Percentiles rank a stretch among this genome's conserved stretches.
phyloP scores from a whole-genome alignment of 2,797 vertebrate genomes.

The Anguilla marmorata region DNA sequence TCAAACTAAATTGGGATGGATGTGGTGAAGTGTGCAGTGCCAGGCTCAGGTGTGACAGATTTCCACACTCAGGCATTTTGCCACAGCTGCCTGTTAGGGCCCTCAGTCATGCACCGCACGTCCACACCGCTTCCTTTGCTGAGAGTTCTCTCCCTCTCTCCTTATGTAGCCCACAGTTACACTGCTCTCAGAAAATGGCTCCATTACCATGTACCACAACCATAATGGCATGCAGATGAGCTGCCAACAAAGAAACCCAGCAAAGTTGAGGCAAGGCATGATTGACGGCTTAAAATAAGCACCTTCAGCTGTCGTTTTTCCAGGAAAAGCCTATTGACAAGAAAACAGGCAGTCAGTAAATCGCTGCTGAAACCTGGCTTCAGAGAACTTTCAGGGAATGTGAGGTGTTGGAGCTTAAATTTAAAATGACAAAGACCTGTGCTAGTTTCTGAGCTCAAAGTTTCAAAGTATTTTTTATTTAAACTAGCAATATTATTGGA shows the following conservation, averaged over 20 bases:
- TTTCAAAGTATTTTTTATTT: slow-evolving; percentile 17
- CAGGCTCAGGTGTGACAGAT: background rate
- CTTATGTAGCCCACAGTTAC: slow-evolving; percentile 60
- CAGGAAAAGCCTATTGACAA: slow-evolving; percentile 22
- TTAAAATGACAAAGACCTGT: slow-evolving; percentile 13
- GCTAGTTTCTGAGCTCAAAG: background rate
- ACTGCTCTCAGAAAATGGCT: slow-evolving; percentile 56
- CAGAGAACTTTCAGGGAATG: background rate
- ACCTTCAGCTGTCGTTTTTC: slow-evolving; percentile 26
- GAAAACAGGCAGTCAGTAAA: slow-evolving; percentile 21
- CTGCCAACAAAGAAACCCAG: slow-evolving; percentile 41
- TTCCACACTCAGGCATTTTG: slow-evolving; percentile 29
- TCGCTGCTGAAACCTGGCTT: slow-evolving; percentile 14
- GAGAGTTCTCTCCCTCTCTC: slow-evolving; percentile 50
- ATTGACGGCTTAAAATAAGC: slow-evolving; percentile 50
- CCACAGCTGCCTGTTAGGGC: slow-evolving; percentile 30
- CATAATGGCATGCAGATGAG: slow-evolving; percentile 58
- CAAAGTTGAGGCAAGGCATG: slow-evolving; percentile 42
- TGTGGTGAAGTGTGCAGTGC: background rate
- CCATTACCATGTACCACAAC: slow-evolving; percentile 55
- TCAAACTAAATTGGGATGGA: background rate
- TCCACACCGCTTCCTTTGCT: slow-evolving; percentile 49
- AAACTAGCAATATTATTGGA: background rate
- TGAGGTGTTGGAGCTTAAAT: background rate
- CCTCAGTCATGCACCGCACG: slow-evolving; percentile 45